Evolutionary conservation across 1,140 invertebrate species (phyloP), one percentile per base, ranked within the genome.

Genomic region (Scaptomyza montana): DNA sequence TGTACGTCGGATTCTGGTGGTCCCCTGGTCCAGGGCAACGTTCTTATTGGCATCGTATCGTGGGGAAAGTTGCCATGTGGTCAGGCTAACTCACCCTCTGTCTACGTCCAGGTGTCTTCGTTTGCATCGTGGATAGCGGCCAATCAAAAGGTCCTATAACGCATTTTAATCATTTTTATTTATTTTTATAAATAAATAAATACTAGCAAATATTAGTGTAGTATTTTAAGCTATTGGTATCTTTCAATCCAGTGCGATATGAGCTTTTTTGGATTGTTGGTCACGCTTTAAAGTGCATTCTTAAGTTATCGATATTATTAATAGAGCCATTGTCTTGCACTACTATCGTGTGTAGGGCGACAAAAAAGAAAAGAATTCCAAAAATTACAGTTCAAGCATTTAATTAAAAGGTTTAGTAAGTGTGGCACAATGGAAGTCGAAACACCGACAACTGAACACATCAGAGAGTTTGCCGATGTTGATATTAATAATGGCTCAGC

Each of bases 81-180:
- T 2, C 92, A 92, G 36, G 82, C 79, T 59, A 94, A 94, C 25
- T 94, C 94, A 0, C 96, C 96, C 0, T 95, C 95, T 0, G 95
- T 97, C 0, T 97, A 95, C 86, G 95, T 95, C 0, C 94, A 94
- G 81, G 95, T 96, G 0, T 94, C 94, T 1, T 92, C 93, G 6
- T 95, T 94, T 76, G 89, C 94, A n/a, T 90, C 93, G 21, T 94
- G 95, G 95, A 95, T 96, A 62, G 46, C 70, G 2, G 0, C 57
- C 2, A 86, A 91, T 46, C 84, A 91, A 69, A 64, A 72, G 19
- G 50, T 57, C 6, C 6, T 64, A 47, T 30, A 71, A 73, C 13
- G 16, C 25, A 13, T 39, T 9, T 36, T 13, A 36, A 12, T 51
- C 21, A 25, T 45, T 13, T 6, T 36, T 9, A 8, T 2, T 36